Base-by-base conservation (phyloP, 2,797 vertebrate species). In the Gymnopithys bicolor region DNA sequence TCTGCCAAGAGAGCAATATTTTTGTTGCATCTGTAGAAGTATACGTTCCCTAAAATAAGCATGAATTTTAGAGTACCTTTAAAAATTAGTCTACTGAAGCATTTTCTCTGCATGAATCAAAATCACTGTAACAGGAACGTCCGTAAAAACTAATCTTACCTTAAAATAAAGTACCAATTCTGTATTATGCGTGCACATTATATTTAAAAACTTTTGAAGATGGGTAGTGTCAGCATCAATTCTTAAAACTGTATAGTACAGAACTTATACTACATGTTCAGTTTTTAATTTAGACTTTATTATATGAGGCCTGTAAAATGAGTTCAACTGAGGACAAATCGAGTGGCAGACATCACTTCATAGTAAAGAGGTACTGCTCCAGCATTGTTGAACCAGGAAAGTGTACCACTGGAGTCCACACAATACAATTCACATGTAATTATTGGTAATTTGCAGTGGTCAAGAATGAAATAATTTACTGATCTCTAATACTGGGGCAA, bases 111-210 rank as follows among this genome's bases (percentile, higher is more conserved):
- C 19, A 58, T 62, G 51, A 64, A 87, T 68, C 82, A 93, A 92
- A 97, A 91, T 83, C n/a, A 56, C 39, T n/a, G 19, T 46, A 91
- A 35, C 24, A 70, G 18, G 24, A n/a, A 63, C 74, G n/a, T 16
- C 64, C 19, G 41, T 82, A 89, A 81, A 92, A 90, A 81, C 27
- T 59, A 74, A 74, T 86, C 22, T 49, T 51, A 32, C 48, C 53
- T 86, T 85, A 71, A 90, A 95, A 90, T 80, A 77, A 91, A 73
- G 19, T 41, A 82, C n/a, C 13, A 64, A 35, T 41, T 73, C 46
- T 46, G 19, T 53, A 82, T 35, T 86, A 80, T 43, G 19, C 22
- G 62, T 4, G n/a, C 27, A 55, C 33, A 25, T 60, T 45, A 28
- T 73, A 87, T 87, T 68, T 75, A 25, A 81, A 93, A 89, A 81